Percentiles rank a stretch among this genome's conserved stretches.
These are phyloP conservation scores for Serranus cabrilla DNA, from an alignment of 2,797 vertebrate genomes.

Conservation along the genomic window DNA sequence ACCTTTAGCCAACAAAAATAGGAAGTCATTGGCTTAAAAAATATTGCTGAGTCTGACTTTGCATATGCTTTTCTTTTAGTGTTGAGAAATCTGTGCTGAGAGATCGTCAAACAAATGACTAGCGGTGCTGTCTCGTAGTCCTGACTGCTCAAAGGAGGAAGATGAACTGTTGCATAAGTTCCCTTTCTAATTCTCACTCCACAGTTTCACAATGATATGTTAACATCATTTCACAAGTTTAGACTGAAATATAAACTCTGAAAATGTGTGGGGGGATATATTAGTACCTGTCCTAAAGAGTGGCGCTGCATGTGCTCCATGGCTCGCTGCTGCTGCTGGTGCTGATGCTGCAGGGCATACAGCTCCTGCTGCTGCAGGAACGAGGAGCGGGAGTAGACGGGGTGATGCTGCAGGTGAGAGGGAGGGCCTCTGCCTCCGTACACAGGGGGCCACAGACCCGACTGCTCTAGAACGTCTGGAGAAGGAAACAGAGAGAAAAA, in stretches of 20 bases:
- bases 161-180: slow-evolving; percentile 1
- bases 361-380: slow-evolving; percentile 95
- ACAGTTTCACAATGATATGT: slow-evolving; percentile 38
- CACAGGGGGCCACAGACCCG: slow-evolving; percentile 93
- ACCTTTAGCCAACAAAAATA: slow-evolving; percentile 5
- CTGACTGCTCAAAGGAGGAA: slow-evolving; percentile 14
- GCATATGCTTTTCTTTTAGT: slow-evolving; percentile 18
- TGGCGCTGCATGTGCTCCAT: slow-evolving; percentile 86
- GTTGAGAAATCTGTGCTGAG: slow-evolving; percentile 33
- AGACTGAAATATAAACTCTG: neutral
- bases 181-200: slow-evolving; percentile 14
- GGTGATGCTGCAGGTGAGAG: slow-evolving; percentile 93
- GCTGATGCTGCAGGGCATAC: slow-evolving; percentile 91
- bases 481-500: slow-evolving; percentile 40
- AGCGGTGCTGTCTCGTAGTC: neutral
- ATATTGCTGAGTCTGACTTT: slow-evolving; percentile 12
- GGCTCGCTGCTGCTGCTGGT: slow-evolving; percentile 80
- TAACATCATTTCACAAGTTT: slow-evolving; percentile 2
- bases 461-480: slow-evolving; percentile 95
- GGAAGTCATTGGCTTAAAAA: slow-evolving; percentile 32
- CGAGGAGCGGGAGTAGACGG: slow-evolving; percentile 92
- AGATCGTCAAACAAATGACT: slow-evolving; percentile 23
- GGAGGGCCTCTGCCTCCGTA: slow-evolving; percentile 91
- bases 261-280: neutral
- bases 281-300: slow-evolving; percentile 81